phyloP scores from a whole-genome alignment of 2,113 vertebrate species.

The Grammomys dolichurus region DNA sequence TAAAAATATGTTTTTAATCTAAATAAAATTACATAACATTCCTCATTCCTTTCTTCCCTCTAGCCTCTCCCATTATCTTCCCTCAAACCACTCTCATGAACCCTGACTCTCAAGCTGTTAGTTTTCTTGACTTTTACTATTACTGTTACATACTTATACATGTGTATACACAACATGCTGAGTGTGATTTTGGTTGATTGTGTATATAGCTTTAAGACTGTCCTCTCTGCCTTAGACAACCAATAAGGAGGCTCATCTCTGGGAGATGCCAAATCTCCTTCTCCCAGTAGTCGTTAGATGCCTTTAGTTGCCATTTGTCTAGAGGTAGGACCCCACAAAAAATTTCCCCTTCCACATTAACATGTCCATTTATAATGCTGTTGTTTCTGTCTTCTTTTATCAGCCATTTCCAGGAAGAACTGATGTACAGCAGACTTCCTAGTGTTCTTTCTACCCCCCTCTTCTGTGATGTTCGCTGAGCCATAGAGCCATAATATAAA shows the following conservation, averaged over 20 bases:
- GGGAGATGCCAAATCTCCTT: background rate
- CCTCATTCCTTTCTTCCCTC: background rate
- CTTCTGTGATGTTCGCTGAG: background rate
- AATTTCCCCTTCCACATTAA: background rate
- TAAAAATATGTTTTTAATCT: background rate
- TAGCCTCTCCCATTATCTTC: background rate
- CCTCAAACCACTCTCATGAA: background rate
- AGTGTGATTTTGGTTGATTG: background rate
- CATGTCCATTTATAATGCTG: background rate
- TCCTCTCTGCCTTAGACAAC: background rate
- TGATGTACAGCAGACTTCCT: background rate
- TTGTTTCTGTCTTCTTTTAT: background rate
- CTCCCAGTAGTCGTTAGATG: background rate
- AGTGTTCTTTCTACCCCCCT: background rate
- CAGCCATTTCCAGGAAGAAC: background rate
- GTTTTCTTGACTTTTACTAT: background rate
- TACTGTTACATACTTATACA: too few species aligned
- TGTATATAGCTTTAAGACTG: background rate
- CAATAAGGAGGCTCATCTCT: background rate
- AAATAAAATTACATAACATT: background rate
- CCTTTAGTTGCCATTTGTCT: background rate
- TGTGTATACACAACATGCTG: background rate
- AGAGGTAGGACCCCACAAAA: too few species aligned
- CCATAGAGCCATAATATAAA: background rate
- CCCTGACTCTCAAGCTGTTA: background rate